A percentile compares a stretch with the other conserved stretches of the same genome.
These are phyloP conservation scores for Myiothlypis chrysogaster DNA, from an alignment of 2,797 vertebrate genomes.

Conservation along the genomic window DNA sequence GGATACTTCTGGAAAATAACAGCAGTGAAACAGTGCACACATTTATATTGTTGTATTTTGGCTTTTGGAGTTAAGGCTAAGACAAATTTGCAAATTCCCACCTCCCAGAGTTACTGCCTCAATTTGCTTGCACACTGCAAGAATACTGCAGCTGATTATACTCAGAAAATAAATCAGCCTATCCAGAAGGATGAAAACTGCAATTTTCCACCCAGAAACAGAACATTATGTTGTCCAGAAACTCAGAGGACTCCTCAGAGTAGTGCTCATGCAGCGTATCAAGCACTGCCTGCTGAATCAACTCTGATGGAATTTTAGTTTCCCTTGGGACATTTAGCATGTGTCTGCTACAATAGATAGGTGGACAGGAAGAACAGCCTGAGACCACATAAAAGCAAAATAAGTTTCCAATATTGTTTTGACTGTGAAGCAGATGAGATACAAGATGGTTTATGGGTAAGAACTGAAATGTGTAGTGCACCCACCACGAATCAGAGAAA, in stretches of 20 bases:
- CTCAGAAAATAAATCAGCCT: constrained; percentile 40
- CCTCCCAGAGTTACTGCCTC: constrained; percentile 45
- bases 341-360: not conserved
- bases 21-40: constrained; percentile 5
- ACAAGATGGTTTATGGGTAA: constrained; percentile 22
- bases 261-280: not conserved
- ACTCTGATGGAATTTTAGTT: not conserved
- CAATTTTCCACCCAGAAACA: constrained; percentile 16
- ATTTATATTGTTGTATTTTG: constrained; percentile 9
- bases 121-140: constrained; percentile 7
- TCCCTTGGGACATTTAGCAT: not conserved
- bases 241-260: not conserved
- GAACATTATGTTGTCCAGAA: constrained; percentile 6
- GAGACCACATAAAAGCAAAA: constrained; percentile 43
- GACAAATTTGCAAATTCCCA: constrained; percentile 49
- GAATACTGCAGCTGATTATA: constrained; percentile 29
- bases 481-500: constrained; percentile 2
- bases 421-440: constrained; percentile 44
- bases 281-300: not conserved
- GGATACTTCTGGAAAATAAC: constrained; percentile 50
- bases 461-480: not conserved
- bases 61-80: constrained; percentile 13
- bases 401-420: constrained; percentile 24
- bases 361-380: constrained; percentile 18
- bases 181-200: constrained; percentile 41